Percentiles rank a stretch among this genome's conserved stretches.
phyloP scores from a whole-genome alignment of 2,888 invertebrate species.

The Cheilosia variabilis region DNA sequence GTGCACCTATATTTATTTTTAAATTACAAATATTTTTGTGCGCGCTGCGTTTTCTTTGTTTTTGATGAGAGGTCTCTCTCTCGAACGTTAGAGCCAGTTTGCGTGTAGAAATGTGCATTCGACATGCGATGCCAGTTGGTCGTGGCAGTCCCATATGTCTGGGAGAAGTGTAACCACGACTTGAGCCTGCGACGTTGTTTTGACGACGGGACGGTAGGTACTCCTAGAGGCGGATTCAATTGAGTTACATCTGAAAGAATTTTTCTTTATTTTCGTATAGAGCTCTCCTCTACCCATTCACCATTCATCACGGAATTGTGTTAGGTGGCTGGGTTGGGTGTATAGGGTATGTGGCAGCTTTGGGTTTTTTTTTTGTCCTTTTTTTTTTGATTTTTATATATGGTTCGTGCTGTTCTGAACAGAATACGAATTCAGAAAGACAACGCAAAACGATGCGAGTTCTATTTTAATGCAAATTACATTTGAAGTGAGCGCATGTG shows the following conservation, averaged over 20 bases:
- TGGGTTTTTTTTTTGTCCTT: no score
- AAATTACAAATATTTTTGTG: slow-evolving; percentile 67
- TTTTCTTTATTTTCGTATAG: slow-evolving; percentile 12
- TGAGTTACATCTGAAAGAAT: slow-evolving; percentile 32
- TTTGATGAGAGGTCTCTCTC: slow-evolving; percentile 21
- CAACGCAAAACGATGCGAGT: slow-evolving; percentile 28
- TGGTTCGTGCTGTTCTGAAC: slow-evolving; percentile 5
- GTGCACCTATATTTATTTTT: slow-evolving; percentile 66
- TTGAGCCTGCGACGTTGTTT: slow-evolving; percentile 32
- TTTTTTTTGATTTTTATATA: slow-evolving; percentile 16
- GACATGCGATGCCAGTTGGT: slow-evolving; percentile 32
- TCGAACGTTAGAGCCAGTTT: slow-evolving; percentile 51
- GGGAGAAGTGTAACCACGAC: slow-evolving; percentile 25
- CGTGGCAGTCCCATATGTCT: slow-evolving; percentile 9
- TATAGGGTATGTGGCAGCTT: background rate
- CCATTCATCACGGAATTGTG: slow-evolving; percentile 39
- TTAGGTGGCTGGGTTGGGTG: background rate
- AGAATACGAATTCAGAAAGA: slow-evolving; percentile 20
- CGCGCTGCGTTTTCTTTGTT: slow-evolving; percentile 46
- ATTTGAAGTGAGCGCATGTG: slow-evolving; percentile 25
- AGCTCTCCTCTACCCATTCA: slow-evolving; percentile 27
- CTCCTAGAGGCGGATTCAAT: slow-evolving; percentile 46
- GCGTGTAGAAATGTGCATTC: slow-evolving; percentile 62
- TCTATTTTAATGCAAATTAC: slow-evolving; percentile 55
- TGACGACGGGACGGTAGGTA: slow-evolving; percentile 8